Base-by-base conservation (phyloP, 1,140 invertebrate species). In the Drosophila orena region DNA sequence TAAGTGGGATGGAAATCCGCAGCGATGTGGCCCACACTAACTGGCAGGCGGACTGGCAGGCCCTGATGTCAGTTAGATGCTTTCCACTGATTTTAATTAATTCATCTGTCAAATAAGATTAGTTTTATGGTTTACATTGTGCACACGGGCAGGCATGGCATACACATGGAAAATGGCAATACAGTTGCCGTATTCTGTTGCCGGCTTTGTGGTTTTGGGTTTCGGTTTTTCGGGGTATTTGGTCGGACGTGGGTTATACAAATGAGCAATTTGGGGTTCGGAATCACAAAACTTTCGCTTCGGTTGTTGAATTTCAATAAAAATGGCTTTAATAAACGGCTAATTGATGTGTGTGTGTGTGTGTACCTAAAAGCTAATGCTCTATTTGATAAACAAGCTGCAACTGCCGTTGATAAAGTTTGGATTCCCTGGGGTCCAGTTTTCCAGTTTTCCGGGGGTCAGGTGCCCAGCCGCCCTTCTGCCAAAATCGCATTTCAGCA, bases 51-150 rank as follows among this genome's bases (percentile, higher is more conserved):
- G 22, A 44, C 37, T 56, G 70, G 44, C 69, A 40, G 69, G 17
- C 76, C 37, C 55, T 53, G 79, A 64, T 79, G 79, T 65, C 81
- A 66, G 68, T 57, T 79, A 90, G 84, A 84, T 89, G 84, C 84
- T 81, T 89, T 90, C 74, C 80, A 84, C 84, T 84, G 84, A 89
- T 89, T 89, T 89, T 89, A 89, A 89, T 89, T 89, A 89, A 89
- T 89, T 89, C 84, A 89, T 89, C 84, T 89, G 84, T 89, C 84
- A 89, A 89, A 89, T 89, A 80, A 89, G 85, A 89, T 89, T 89
- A 89, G 84, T 89, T 89, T 89, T 89, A 89, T 89, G 72, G 85
- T 84, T 80, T 79, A 79, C 84, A 88, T 76, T 81, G 83, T 71
- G 76, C 49, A 60, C 73, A 65, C 46, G 37, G 24, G 34, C 22